Evolutionary conservation across 2,888 invertebrate genomes (phyloP).

Genomic region (Protodeltote pygarga): DNA sequence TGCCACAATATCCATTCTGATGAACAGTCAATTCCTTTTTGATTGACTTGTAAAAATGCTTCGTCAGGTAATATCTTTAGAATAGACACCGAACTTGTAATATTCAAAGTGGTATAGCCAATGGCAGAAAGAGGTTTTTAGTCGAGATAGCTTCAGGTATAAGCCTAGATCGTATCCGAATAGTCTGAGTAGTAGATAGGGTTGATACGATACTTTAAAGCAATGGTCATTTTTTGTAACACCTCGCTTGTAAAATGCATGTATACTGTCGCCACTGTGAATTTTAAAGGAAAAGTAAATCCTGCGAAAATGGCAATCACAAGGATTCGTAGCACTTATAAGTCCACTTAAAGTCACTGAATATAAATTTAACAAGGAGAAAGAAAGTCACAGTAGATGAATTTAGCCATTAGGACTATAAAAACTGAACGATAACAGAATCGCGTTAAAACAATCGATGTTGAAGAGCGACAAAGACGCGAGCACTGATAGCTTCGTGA

Average conservation of each 20-base stretch:
- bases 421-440: slow-evolving; percentile 33
- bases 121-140: slow-evolving; percentile 70
- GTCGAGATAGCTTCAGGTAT: slow-evolving; percentile 62
- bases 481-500: slow-evolving; percentile 44
- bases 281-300: slow-evolving; percentile 60
- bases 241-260: slow-evolving; percentile 79
- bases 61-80: slow-evolving; percentile 81
- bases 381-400: slow-evolving; percentile 76
- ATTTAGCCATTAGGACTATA: slow-evolving; percentile 79
- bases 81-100: slow-evolving; percentile 80
- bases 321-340: slow-evolving; percentile 27
- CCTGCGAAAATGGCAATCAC: slow-evolving; percentile 41
- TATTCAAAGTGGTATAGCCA: slow-evolving; percentile 84
- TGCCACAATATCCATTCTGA: slow-evolving; percentile 86
- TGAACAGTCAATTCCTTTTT: slow-evolving; percentile 53
- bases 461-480: slow-evolving; percentile 42
- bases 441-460: slow-evolving; percentile 25
- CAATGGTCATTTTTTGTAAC: slow-evolving; percentile 83
- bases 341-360: slow-evolving; percentile 53
- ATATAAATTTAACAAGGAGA: slow-evolving; percentile 71
- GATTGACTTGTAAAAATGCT: slow-evolving; percentile 29
- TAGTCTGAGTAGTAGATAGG: slow-evolving; percentile 90
- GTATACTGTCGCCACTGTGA: slow-evolving; percentile 71
- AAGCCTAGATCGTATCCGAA: slow-evolving; percentile 88
- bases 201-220: slow-evolving; percentile 86